Base-by-base conservation (phyloP, 2,113 vertebrate species). In the Peucedramus taeniatus region DNA sequence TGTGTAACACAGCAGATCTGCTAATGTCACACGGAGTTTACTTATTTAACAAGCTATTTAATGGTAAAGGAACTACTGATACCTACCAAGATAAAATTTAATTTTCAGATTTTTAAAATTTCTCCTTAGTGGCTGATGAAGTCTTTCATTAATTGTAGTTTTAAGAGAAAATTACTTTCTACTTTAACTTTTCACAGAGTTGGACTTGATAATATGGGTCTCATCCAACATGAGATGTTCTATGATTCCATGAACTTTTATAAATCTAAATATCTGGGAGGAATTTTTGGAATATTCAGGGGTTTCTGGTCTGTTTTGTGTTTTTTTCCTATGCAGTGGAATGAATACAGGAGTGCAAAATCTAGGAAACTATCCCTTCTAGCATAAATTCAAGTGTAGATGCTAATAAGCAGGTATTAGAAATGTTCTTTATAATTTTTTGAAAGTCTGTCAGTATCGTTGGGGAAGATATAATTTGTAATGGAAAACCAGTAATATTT, bases 401-500 rank as follows among this genome's bases (percentile, higher is more conserved):
- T 69, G 17, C n/a, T 68, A 56, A 42, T 82, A 83, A 76, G 16
- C 7, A 16, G 13, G 20, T 72, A 53, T 18, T 53, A 11, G 56
- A 61, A 89, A 57, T 57, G 19, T 71, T 82, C 49, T 56, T 71
- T 44, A 28, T 23, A 68, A 26, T 76, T 93, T 57, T 82, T 68
- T 64, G 9, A 5, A 82, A 72, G 21, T n/a, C 64, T 91, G 33
- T 66, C 61, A 40, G 24, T 57, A 27, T 83, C 44, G 11, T 15
- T 65, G 35, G 15, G 65, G 57, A 83, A 80, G 49, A 85, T 76
- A 21, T 10, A 28, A 68, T 87, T 82, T 64, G 9, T 87, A 87
- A 69, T 3, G 8, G 74, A 44, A 79, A 91, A 79, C 3, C 28
- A 90, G 69, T 65, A 68, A 37, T 72, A 72, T 93, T 95, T 93